These are phyloP conservation scores for Aphaenogaster ashmeadi DNA, from an alignment of 1,140 invertebrate species.

Conservation along the genomic window DNA sequence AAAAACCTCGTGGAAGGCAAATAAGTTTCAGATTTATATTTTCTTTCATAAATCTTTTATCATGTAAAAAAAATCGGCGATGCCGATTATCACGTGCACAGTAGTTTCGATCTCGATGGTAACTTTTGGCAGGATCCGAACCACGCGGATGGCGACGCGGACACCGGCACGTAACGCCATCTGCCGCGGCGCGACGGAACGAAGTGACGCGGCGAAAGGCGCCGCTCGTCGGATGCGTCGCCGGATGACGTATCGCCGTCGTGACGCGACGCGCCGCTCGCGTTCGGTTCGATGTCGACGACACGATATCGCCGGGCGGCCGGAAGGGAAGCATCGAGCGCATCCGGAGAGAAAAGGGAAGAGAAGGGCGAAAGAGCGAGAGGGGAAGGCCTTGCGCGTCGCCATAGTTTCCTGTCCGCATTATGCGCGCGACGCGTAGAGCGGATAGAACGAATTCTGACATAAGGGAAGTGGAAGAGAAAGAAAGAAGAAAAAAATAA, in stretches of 20 bases:
- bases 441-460: conserved; percentile 67
- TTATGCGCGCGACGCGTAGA: conserved; percentile 61
- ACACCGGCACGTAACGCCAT: conserved; percentile 57
- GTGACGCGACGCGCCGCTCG: conserved; percentile 29
- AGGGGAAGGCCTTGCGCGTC: conserved; percentile 35
- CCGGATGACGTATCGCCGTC: conserved; percentile 11
- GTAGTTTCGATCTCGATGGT: conserved; percentile 1
- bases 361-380: not conserved
- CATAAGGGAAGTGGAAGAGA: conserved; percentile 15
- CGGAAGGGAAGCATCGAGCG: conserved; percentile 76
- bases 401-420: conserved; percentile 72
- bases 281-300: conserved; percentile 32
- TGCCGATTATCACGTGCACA: not conserved
- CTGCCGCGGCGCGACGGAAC: conserved; percentile 10
- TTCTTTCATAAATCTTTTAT: not conserved
- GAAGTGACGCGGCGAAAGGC: not conserved
- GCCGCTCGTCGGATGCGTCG: conserved; percentile 27
- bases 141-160: not conserved
- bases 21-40: not conserved
- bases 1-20: not conserved
- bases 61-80: not conserved
- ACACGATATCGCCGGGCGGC: not conserved
- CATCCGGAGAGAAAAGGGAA: conserved; percentile 70
- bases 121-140: not conserved
- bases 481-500: not conserved